phyloP scores from a whole-genome alignment of 1,140 invertebrate species.

The Drosophila mojavensis region DNA sequence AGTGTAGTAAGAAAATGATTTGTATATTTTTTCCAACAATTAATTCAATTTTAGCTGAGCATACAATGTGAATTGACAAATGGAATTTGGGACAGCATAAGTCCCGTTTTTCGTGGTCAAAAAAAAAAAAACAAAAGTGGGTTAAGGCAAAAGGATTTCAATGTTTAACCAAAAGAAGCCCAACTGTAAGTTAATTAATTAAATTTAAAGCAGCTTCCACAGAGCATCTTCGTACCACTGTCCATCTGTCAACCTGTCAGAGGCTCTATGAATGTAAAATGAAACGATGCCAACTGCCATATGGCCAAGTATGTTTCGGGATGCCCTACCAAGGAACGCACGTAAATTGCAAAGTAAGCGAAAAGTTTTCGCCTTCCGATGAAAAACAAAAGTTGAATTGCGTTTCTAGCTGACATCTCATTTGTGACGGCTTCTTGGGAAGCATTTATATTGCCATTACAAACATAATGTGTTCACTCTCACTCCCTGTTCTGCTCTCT shows the following conservation, averaged over 20 bases:
- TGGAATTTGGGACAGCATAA: neutral
- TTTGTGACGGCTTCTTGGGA: conserved; percentile 57
- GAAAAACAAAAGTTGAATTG: conserved; percentile 48
- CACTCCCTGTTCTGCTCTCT: neutral
- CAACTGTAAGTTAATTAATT: conserved; percentile 18
- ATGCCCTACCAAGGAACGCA: conserved; percentile 27
- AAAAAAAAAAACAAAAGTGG: neutral
- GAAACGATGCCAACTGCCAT: conserved; percentile 40
- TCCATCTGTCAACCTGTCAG: conserved; percentile 12
- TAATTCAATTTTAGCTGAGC: neutral
- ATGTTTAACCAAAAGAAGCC: neutral
- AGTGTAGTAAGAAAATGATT: neutral
- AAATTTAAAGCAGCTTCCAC: conserved; percentile 17
- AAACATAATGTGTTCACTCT: conserved; percentile 30
- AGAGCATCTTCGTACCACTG: neutral
- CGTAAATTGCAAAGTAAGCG: conserved; percentile 21
- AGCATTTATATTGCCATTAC: conserved; percentile 71
- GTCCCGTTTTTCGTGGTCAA: neutral
- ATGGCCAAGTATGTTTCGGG: conserved; percentile 48
- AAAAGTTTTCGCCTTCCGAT: conserved; percentile 56
- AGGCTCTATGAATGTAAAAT: conserved; percentile 47
- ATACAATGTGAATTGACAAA: conserved; percentile 4
- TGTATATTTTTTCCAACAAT: neutral
- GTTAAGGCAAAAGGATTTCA: neutral
- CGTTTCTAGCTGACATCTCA: conserved; percentile 54